Conservation (phyloP, 2,113 vertebrate species). For the Ardeotis arabs region DNA sequence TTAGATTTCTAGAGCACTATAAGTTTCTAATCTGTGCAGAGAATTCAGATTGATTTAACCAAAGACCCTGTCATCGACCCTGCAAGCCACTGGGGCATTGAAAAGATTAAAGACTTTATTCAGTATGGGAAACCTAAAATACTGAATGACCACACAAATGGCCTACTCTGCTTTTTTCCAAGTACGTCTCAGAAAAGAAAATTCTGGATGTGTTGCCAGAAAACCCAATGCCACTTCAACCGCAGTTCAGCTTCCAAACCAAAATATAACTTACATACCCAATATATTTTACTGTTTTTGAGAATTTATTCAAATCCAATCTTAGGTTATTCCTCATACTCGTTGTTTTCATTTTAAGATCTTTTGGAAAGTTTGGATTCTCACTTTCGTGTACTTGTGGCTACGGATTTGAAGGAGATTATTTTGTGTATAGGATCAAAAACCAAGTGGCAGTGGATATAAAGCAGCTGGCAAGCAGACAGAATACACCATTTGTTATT, state of each 20-base stretch:
- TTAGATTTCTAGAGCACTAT: neutral
- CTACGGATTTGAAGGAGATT: neutral
- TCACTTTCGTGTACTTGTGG: neutral
- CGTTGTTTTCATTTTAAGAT: neutral
- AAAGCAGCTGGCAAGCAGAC: neutral
- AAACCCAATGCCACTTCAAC: neutral
- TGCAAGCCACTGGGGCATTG: neutral
- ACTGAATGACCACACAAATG: neutral
- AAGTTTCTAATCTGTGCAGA: neutral
- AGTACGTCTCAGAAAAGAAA: neutral
- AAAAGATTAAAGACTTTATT: neutral
- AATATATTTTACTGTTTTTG: neutral
- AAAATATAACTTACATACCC: neutral
- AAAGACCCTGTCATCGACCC: neutral
- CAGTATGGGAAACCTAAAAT: neutral
- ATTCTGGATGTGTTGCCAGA: neutral
- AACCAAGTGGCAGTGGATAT: neutral
- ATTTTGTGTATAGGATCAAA: neutral
- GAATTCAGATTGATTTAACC: neutral
- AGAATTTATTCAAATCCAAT: neutral
- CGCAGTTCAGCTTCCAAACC: neutral
- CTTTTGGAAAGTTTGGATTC: neutral
- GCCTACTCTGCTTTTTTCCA: neutral
- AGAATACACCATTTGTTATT: neutral
- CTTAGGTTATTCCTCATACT: neutral